A percentile compares a stretch with the other conserved stretches of the same genome.
phyloP scores from a whole-genome alignment of 2,113 vertebrate genomes.

The Puma concolor region DNA sequence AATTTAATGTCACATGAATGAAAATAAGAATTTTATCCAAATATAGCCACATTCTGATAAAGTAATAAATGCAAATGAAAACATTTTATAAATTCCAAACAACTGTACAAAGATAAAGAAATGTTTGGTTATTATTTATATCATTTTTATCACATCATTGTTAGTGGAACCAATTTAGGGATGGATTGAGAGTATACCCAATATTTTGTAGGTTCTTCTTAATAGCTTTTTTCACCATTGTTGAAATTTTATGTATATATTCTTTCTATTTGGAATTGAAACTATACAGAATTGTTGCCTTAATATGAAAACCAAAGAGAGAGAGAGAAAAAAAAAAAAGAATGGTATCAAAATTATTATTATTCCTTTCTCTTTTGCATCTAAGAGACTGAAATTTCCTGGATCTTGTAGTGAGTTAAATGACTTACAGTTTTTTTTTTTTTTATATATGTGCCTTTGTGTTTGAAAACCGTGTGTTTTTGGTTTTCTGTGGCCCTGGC shows the following conservation, averaged over 20 bases:
- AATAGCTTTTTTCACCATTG: not conserved
- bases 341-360: not conserved
- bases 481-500: not conserved
- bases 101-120: not conserved
- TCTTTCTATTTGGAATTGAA: not conserved
- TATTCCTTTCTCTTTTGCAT: not conserved
- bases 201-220: not conserved
- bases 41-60: not conserved
- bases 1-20: not conserved
- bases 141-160: not conserved
- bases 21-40: not conserved
- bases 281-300: not conserved
- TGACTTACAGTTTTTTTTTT: not conserved
- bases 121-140: not conserved
- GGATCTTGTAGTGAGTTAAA: not conserved
- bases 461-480: not conserved
- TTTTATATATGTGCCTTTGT: not conserved
- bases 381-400: not conserved
- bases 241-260: not conserved
- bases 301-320: not conserved
- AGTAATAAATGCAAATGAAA: not conserved
- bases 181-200: not conserved
- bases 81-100: not conserved
- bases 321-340: not conserved
- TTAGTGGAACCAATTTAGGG: not conserved